phyloP scores from a whole-genome alignment of 2,113 vertebrate species.

The Ranitomeya variabilis region DNA sequence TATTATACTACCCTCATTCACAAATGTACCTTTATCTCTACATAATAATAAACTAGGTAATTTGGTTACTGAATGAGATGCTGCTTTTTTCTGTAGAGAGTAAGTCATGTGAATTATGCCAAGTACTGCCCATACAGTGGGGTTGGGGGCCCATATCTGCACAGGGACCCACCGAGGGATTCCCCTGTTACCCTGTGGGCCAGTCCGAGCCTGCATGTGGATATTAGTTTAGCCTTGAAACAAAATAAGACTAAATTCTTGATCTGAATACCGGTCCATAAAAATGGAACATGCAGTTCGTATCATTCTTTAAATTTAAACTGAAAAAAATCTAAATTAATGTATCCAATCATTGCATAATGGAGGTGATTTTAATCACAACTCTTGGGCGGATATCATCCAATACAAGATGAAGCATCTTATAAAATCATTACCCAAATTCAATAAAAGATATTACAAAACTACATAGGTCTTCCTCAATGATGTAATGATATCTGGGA shows the following conservation, averaged over 20 bases:
- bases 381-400: neutral
- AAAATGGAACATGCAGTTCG: neutral
- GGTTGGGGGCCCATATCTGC: too few relatives aligned
- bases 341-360: neutral
- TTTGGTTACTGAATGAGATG: too few relatives aligned
- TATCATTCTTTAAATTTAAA: neutral
- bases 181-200: too few relatives aligned
- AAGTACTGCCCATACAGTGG: too few relatives aligned
- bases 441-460: neutral
- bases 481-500: neutral
- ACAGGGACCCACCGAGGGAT: too few relatives aligned
- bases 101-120: too few relatives aligned
- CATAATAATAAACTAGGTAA: too few relatives aligned
- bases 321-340: neutral
- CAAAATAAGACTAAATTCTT: neutral
- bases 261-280: neutral
- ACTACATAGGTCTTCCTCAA: neutral
- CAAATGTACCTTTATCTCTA: too few relatives aligned
- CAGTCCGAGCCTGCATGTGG: too few relatives aligned
- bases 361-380: conserved; percentile 4
- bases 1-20: too few relatives aligned
- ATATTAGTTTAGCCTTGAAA: too few relatives aligned
- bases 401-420: neutral
- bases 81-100: too few relatives aligned
- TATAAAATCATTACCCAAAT: neutral